Percentiles rank a stretch among this genome's conserved stretches.
phyloP scores from a whole-genome alignment of 1,140 invertebrate species.

The Oryctes rhinoceros region DNA sequence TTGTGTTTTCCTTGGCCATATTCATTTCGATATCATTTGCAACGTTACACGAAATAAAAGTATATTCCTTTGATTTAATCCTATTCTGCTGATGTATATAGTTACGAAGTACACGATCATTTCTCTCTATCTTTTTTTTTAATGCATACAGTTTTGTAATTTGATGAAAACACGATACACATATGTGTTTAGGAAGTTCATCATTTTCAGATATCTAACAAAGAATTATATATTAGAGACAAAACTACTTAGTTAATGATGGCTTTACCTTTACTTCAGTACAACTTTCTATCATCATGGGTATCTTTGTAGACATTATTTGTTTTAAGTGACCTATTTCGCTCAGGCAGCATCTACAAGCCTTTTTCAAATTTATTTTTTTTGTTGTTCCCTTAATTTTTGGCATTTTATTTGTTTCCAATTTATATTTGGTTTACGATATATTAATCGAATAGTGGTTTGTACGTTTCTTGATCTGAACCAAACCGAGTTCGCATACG shows the following conservation, averaged over 20 bases:
- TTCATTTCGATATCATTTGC: constrained; percentile 28
- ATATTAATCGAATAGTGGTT: no score
- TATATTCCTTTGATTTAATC: constrained; percentile 41
- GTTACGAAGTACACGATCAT: constrained; percentile 46
- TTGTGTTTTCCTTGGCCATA: constrained; percentile 14
- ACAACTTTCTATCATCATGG: constrained; percentile 52
- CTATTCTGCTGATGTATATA: constrained; percentile 46
- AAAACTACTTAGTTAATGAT: constrained; percentile 17
- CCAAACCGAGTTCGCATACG: no score
- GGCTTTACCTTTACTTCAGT: constrained; percentile 49
- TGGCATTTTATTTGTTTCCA: constrained; percentile 33
- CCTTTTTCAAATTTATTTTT: constrained; percentile 48
- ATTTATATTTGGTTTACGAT: neutral
- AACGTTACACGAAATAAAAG: constrained; percentile 38
- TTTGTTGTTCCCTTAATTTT: constrained; percentile 43
- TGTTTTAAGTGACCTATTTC: constrained; percentile 49
- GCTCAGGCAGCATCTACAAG: constrained; percentile 51
- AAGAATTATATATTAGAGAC: constrained; percentile 17
- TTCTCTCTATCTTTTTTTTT: constrained; percentile 52
- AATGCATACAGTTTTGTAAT: constrained; percentile 52
- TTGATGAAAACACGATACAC: constrained; percentile 50
- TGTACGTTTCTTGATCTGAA: no score
- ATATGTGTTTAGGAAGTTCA: constrained; percentile 50
- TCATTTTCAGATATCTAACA: constrained; percentile 51
- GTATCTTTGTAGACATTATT: constrained; percentile 49